These are phyloP conservation scores for Drosophila saltans DNA, from an alignment of 1,140 invertebrate genomes.

Conservation along the genomic window DNA sequence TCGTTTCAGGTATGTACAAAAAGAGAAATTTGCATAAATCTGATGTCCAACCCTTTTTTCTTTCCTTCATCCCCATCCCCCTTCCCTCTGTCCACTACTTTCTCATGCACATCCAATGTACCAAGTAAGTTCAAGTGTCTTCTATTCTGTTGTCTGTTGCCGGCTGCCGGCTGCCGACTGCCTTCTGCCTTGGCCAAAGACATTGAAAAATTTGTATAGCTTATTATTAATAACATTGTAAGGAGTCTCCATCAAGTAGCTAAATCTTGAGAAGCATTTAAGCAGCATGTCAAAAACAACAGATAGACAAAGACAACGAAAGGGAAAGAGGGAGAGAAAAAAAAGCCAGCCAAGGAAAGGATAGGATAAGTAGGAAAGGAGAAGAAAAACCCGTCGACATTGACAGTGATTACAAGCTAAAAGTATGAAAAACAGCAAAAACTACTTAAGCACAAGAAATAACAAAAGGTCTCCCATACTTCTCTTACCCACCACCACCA, in stretches of 20 bases:
- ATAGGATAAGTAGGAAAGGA: slow-evolving; percentile 26
- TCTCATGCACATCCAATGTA: slow-evolving; percentile 33
- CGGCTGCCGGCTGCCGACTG: slow-evolving; percentile 7
- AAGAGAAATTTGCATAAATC: slow-evolving; percentile 53
- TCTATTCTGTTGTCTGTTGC: slow-evolving; percentile 27
- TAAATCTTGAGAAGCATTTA: slow-evolving; percentile 81
- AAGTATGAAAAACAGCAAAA: slow-evolving; percentile 81
- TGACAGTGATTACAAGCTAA: slow-evolving; percentile 82
- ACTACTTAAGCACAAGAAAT: slow-evolving; percentile 80
- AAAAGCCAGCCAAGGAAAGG: not conserved
- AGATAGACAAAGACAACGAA: slow-evolving; percentile 4
- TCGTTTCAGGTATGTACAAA: slow-evolving; percentile 73
- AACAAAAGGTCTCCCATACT: slow-evolving; percentile 58
- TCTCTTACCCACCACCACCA: too few relatives aligned
- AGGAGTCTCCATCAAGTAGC: slow-evolving; percentile 76
- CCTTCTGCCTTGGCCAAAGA: slow-evolving; percentile 39
- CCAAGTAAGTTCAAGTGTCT: slow-evolving; percentile 61
- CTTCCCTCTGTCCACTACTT: not conserved
- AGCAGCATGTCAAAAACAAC: slow-evolving; percentile 79
- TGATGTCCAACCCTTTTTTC: slow-evolving; percentile 17
- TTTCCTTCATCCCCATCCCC: not conserved
- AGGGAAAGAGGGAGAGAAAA: not conserved
- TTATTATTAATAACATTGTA: slow-evolving; percentile 83
- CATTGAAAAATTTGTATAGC: slow-evolving; percentile 81
- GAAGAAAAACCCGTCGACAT: slow-evolving; percentile 63